phyloP scores from a whole-genome alignment of 2,797 vertebrate genomes.

The Tragopan temminckii region DNA sequence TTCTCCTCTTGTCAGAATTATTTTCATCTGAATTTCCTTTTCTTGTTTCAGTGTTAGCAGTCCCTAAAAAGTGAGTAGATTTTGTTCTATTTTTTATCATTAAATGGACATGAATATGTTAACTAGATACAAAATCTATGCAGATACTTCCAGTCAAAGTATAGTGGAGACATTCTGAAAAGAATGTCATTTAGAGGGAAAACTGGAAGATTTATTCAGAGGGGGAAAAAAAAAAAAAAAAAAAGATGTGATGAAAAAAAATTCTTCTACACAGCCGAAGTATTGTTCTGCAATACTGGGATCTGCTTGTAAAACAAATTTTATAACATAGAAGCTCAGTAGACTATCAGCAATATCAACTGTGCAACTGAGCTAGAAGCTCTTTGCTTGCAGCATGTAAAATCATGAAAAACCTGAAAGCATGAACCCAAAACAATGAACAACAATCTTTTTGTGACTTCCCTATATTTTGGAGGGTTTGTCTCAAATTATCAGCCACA shows the following conservation, averaged over 20 bases:
- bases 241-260: background rate
- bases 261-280: background rate
- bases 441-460: background rate
- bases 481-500: background rate
- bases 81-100: background rate
- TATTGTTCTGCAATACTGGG: background rate
- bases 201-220: background rate
- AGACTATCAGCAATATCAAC: accelerated
- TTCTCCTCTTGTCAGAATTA: conserved; percentile 93
- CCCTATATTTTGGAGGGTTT: background rate
- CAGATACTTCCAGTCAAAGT: background rate
- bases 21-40: conserved; percentile 97
- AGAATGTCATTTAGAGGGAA: background rate
- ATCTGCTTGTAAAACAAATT: background rate
- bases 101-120: background rate
- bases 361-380: background rate
- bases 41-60: conserved; percentile 92
- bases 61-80: conserved; percentile 77
- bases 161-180: background rate
- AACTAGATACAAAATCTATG: background rate
- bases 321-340: background rate
- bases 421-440: background rate
- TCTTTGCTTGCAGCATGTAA: too few species aligned
- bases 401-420: background rate
- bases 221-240: background rate